phyloP scores from a whole-genome alignment of 2,797 vertebrate genomes.

The Peromyscus attwateri region DNA sequence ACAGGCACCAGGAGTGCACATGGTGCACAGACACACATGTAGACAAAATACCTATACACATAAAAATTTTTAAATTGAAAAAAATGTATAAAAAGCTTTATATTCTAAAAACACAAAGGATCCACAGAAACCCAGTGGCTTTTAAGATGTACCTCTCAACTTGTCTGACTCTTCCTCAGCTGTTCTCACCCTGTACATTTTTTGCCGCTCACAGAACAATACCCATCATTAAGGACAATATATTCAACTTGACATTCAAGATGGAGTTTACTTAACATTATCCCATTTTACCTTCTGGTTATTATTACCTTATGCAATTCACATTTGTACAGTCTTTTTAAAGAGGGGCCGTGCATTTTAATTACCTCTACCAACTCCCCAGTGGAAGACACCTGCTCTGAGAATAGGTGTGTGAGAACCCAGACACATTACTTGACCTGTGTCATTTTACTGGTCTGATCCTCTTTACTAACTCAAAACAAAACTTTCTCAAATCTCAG shows the following conservation, averaged over 20 bases:
- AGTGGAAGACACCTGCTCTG: neutral
- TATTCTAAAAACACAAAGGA: neutral
- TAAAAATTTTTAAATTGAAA: neutral
- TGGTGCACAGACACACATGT: neutral
- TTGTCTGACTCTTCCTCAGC: neutral
- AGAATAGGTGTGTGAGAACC: neutral
- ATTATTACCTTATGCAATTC: neutral
- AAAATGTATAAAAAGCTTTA: neutral
- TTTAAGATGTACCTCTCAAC: neutral
- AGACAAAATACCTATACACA: neutral
- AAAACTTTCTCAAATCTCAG: conserved; percentile 36
- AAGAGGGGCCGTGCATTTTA: neutral
- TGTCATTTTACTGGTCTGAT: neutral
- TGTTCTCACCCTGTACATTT: neutral
- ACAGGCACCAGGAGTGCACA: too few species aligned
- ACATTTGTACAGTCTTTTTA: neutral
- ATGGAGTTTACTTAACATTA: neutral
- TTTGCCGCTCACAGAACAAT: neutral
- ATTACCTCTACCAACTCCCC: neutral
- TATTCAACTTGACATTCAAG: conserved; percentile 26
- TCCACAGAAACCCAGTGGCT: neutral
- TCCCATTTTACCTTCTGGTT: neutral
- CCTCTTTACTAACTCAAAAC: conserved; percentile 27
- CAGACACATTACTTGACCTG: neutral
- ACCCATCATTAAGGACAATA: neutral